A percentile compares a stretch with the other conserved stretches of the same genome.
phyloP scores from a whole-genome alignment of 2,797 vertebrate genomes.

The Holocentrus rufus region DNA sequence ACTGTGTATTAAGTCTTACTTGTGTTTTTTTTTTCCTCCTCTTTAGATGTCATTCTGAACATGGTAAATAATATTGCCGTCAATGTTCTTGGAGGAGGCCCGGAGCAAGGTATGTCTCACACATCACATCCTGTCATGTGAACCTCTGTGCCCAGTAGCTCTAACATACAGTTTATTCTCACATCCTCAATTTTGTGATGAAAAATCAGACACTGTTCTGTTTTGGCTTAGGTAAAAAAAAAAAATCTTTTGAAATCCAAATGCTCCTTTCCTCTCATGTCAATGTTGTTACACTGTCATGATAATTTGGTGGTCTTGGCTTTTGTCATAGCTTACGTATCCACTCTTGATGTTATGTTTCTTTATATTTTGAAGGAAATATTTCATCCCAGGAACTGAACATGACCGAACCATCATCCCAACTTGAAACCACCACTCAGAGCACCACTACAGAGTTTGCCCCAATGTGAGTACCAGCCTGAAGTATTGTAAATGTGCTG shows the following conservation, averaged over 20 bases:
- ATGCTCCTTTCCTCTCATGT: not conserved
- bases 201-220: not conserved
- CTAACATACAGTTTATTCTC: not conserved
- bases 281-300: not conserved
- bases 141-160: conserved; percentile 58
- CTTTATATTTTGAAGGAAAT: conserved; percentile 63
- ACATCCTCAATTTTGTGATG: not conserved
- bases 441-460: conserved; percentile 27
- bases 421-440: conserved; percentile 38
- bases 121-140: not conserved
- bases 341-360: not conserved
- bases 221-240: too few relatives aligned
- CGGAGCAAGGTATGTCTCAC: conserved; percentile 77
- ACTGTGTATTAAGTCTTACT: not conserved
- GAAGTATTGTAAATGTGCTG: not conserved
- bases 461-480: conserved; percentile 61
- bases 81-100: conserved; percentile 92
- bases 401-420: conserved; percentile 49
- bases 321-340: not conserved
- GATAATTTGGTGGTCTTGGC: not conserved
- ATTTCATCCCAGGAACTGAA: conserved; percentile 78
- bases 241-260: too few relatives aligned
- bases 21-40: conserved; percentile 10
- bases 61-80: conserved; percentile 98
- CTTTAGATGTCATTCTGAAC: conserved; percentile 93